Evolutionary conservation across 2,113 vertebrate species (phyloP).

Genomic region (Emydocephalus ijimae): DNA sequence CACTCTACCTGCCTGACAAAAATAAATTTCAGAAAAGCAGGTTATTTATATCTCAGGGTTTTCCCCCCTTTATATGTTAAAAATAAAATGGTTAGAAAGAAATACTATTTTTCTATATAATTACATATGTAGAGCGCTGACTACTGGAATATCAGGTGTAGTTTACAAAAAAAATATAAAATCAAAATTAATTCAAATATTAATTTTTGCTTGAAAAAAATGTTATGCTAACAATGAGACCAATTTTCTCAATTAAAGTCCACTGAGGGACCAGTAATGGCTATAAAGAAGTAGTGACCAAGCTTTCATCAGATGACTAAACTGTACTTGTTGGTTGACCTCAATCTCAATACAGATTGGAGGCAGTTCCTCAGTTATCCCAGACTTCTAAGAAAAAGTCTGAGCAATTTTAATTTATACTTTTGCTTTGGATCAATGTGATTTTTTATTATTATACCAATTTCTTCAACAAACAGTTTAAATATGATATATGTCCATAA

Average conservation of each 20-base stretch:
- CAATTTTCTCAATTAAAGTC: background rate
- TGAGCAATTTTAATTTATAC: background rate
- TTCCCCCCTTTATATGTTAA: background rate
- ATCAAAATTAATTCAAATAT: background rate
- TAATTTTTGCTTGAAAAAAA: background rate
- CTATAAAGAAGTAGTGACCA: background rate
- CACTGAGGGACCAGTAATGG: background rate
- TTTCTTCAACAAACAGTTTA: conserved; percentile 62
- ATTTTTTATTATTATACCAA: conserved; percentile 64
- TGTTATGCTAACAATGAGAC: background rate
- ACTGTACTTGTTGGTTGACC: background rate
- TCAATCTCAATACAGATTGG: background rate
- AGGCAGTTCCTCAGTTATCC: background rate
- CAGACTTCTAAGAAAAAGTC: background rate
- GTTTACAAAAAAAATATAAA: background rate
- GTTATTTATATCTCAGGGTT: conserved; percentile 73
- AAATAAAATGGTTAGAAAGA: conserved; percentile 43
- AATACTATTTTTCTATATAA: background rate
- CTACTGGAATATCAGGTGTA: background rate
- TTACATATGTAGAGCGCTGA: background rate
- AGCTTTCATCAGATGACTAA: background rate
- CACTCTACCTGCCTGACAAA: conserved; percentile 72
- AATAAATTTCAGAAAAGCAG: conserved; percentile 66
- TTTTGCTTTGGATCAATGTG: background rate
- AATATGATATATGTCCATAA: conserved; percentile 51